Base-by-base conservation (phyloP, 2,797 vertebrate species). In the Eospalax fontanierii region DNA sequence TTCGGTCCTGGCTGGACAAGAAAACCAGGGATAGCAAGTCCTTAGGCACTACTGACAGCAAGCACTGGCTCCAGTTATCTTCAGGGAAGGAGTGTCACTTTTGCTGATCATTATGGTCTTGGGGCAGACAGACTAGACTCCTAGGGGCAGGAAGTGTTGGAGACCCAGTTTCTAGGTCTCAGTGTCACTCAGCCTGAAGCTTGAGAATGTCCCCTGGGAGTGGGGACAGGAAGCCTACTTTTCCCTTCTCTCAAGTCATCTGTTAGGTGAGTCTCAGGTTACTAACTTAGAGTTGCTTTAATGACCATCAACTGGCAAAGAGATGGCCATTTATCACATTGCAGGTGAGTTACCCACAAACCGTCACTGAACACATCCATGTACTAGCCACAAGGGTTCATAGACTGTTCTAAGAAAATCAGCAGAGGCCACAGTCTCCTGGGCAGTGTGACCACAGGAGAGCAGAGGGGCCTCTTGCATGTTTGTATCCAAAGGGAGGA, bases 51-150 rank as follows among this genome's bases (percentile, higher is more conserved):
- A 35, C 82, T 50, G 24, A 30, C 26, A 46, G 50, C 35, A 66
- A 30, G 22, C 15, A 2, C 6, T 5, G 12, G 61, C 5, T 50
- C 8, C 18, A 26, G 12, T 0, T 16, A 24, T 75, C 30, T 22
- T 50, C 46, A 22, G 63, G 16, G 57, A 21, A 19, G 2, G 68
- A 24, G 30, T 35, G 4, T 70, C 46, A 50, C 71, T 24, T 3
- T 81, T 46, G 18, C 26, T 40, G 57, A 40, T 30, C 80, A 50
- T 30, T 38, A 14, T 2, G 8, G 35, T 30, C 66, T 35, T 11
- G 30, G 59, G 71, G 26, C 16, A 35, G 68, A 66, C 43, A 10
- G 68, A 10, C 83, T 50, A 80, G 12, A 88, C 54, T 84, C 54
- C 82, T 46, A 73, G n/a, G 65, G 40, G 26, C 40, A 68, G 61